Conservation (phyloP, 2,113 vertebrate species). For the Gasterosteus aculeatus region DNA sequence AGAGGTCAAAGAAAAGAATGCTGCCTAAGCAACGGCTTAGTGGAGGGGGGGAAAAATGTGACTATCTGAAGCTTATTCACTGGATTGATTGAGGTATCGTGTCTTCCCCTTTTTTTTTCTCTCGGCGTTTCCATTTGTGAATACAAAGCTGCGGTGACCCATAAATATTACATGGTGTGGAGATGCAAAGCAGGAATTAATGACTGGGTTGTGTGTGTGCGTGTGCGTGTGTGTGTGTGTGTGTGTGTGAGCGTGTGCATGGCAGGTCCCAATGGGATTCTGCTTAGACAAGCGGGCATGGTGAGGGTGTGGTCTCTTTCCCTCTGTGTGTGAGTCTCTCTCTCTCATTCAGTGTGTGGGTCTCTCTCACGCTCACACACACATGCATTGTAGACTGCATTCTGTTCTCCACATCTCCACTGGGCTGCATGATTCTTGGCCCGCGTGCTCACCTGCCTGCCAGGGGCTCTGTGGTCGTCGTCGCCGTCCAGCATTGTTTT, state of each 20-base stretch:
- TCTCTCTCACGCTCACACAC: conserved; percentile 10
- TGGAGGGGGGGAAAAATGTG: conserved; percentile 58
- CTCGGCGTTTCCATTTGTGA: conserved; percentile 79
- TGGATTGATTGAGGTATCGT: conserved; percentile 79
- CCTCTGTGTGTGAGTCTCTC: conserved; percentile 12
- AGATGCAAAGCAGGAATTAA: conserved; percentile 86
- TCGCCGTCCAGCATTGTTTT: conserved; percentile 39
- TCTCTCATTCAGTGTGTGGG: conserved; percentile 33
- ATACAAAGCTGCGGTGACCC: conserved; percentile 83
- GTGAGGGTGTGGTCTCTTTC: conserved; percentile 67
- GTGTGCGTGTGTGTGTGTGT: conserved; percentile 7
- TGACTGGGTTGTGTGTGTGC: conserved; percentile 72
- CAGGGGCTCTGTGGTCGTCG: conserved; percentile 50
- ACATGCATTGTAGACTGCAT: conserved; percentile 25
- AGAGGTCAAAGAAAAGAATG: conserved; percentile 77
- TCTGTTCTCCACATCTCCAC: conserved; percentile 39
- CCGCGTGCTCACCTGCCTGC: conserved; percentile 57
- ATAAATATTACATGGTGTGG: conserved; percentile 85
- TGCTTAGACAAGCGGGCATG: conserved; percentile 77
- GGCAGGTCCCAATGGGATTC: conserved; percentile 76
- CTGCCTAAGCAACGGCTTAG: conserved; percentile 73
- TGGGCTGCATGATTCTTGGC: conserved; percentile 45
- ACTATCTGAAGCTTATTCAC: conserved; percentile 75
- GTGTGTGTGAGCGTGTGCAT: conserved; percentile 64
- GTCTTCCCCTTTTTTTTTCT: conserved; percentile 71